These are phyloP conservation scores for Drosophila parvula DNA, from an alignment of 1,140 invertebrate species.

Conservation along the genomic window DNA sequence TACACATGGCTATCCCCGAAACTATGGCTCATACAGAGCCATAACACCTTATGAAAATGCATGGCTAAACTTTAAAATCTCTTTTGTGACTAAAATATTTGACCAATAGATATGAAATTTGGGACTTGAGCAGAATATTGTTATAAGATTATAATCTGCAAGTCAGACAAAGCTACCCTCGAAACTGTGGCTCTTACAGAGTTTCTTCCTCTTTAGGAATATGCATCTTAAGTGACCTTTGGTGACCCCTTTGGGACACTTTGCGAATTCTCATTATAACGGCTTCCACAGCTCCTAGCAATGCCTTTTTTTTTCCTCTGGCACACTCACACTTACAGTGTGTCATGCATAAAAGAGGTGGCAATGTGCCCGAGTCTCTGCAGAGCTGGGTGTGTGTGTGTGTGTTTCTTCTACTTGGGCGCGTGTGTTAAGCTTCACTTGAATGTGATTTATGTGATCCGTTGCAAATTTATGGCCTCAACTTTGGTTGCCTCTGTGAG, in stretches of 20 bases:
- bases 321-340: slow-evolving; percentile 9
- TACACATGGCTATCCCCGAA: neutral
- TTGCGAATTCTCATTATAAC: slow-evolving; percentile 52
- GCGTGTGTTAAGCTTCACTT: slow-evolving; percentile 82
- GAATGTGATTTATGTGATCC: slow-evolving; percentile 82
- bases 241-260: slow-evolving; percentile 28
- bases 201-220: neutral
- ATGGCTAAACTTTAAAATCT: neutral
- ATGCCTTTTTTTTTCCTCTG: slow-evolving; percentile 45
- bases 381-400: slow-evolving; percentile 8
- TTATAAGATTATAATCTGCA: too few relatives aligned
- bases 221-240: neutral
- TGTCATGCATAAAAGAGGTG: slow-evolving; percentile 15
- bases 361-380: slow-evolving; percentile 2
- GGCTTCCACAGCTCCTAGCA: slow-evolving; percentile 23
- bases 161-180: neutral
- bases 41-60: too few relatives aligned
- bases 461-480: slow-evolving; percentile 78
- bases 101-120: neutral
- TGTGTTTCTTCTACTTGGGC: slow-evolving; percentile 72
- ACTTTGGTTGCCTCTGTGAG: slow-evolving; percentile 65
- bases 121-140: neutral
- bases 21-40: too few relatives aligned
- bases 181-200: too few relatives aligned
- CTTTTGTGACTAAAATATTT: neutral